Conservation (phyloP, 2,888 invertebrate species). For the Linhomoeus sp. region DNA sequence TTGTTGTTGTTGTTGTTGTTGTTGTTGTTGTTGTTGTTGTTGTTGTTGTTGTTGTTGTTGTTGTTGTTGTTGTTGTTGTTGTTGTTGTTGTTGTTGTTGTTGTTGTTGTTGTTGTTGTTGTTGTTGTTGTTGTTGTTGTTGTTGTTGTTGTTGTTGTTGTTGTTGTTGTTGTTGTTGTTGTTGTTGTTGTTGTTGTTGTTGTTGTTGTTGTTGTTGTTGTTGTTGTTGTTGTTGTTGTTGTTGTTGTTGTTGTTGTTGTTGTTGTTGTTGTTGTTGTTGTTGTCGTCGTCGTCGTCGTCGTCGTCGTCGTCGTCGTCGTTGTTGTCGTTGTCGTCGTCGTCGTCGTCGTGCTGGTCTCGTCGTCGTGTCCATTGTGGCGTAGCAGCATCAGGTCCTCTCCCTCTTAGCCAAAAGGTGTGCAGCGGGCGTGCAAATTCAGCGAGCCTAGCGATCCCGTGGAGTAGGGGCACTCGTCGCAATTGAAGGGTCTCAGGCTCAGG, state of each 20-base stretch:
- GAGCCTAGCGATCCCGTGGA: no score
- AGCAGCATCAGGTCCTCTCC: no score
- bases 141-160: not conserved
- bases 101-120: not conserved
- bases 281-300: no score
- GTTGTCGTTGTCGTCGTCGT: no score
- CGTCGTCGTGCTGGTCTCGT: no score
- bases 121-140: not conserved
- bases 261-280: not conserved
- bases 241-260: not conserved
- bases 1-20: not conserved
- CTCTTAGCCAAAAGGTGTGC: no score
- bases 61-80: not conserved
- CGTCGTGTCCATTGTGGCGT: no score
- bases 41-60: not conserved
- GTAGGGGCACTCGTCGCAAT: no score
- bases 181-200: not conserved
- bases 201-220: constrained; percentile 2
- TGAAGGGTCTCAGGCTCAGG: no score
- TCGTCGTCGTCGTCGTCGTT: no score
- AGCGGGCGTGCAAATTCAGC: no score
- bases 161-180: not conserved
- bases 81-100: not conserved
- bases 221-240: constrained; percentile 2
- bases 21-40: not conserved